Conservation (phyloP, 2,797 vertebrate genomes). For the Gallinago solitaria region DNA sequence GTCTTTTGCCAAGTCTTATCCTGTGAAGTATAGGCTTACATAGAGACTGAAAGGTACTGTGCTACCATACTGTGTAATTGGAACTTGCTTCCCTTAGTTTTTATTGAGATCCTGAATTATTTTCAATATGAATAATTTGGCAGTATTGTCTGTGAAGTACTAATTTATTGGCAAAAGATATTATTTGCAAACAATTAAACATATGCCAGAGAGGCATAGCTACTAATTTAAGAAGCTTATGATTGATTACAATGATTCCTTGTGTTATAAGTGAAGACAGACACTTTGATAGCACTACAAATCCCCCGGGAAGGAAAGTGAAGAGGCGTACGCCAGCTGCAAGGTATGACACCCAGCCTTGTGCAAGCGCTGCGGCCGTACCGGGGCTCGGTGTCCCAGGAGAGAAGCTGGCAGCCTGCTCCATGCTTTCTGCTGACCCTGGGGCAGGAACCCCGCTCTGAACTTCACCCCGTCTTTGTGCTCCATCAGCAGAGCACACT, state of each 20-base stretch:
- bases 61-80: background rate
- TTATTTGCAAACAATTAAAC: background rate
- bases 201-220: background rate
- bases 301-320: background rate
- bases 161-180: background rate
- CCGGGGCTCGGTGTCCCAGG: background rate
- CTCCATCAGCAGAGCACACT: slow-evolving; percentile 18
- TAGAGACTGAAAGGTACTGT: background rate
- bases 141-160: background rate
- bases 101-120: background rate
- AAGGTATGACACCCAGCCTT: accelerated
- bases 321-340: background rate
- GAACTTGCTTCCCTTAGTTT: background rate
- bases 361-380: background rate
- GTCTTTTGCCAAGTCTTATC: background rate
- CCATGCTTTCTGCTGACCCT: background rate
- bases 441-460: background rate
- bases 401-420: background rate
- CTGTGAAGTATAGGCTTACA: background rate
- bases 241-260: background rate
- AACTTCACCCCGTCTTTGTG: background rate
- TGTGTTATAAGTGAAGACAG: background rate
- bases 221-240: background rate
- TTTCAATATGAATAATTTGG: background rate
- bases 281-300: background rate